These are phyloP conservation scores for Alethe castanea DNA, from an alignment of 2,113 vertebrate genomes.

Conservation along the genomic window DNA sequence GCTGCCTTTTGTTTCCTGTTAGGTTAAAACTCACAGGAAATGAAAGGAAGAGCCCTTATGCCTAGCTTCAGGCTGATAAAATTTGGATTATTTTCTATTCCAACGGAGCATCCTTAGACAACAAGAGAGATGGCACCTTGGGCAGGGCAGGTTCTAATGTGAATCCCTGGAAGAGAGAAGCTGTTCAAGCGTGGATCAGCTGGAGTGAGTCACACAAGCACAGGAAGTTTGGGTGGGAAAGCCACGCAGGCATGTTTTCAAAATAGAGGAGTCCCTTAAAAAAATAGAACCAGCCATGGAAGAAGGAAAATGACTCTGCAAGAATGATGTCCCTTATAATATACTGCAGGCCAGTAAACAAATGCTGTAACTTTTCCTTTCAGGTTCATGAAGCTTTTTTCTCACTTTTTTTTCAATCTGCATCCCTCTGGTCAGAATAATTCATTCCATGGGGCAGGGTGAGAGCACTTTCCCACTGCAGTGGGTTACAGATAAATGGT, in stretches of 20 bases:
- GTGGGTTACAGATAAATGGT: not conserved
- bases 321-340: not conserved
- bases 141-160: not conserved
- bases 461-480: not conserved
- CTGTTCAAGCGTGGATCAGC: not conserved
- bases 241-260: not conserved
- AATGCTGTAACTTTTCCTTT: not conserved
- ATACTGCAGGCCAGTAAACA: not conserved
- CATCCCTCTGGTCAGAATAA: not conserved
- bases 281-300: not conserved
- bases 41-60: not conserved
- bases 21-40: conserved; percentile 5
- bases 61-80: not conserved
- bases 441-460: not conserved
- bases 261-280: not conserved
- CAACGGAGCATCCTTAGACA: not conserved
- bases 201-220: not conserved
- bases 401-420: not conserved
- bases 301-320: not conserved
- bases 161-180: not conserved
- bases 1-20: not conserved
- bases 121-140: not conserved
- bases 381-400: not conserved
- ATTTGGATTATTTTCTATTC: not conserved
- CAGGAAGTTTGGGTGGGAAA: not conserved